Evolutionary conservation across 2,797 vertebrate species (phyloP).

Genomic region (Acanthurus tractus): DNA sequence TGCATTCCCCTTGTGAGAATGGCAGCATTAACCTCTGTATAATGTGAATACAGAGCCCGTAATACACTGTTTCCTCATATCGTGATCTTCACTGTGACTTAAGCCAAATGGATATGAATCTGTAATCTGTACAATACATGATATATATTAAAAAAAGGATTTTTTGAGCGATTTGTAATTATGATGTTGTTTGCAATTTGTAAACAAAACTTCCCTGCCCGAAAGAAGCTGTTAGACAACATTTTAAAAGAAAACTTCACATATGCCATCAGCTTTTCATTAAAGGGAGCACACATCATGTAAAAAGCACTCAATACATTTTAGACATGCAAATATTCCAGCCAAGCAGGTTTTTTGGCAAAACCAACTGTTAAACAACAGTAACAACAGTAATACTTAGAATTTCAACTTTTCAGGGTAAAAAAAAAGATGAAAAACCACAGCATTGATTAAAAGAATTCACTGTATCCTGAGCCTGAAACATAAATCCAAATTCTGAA

Average conservation of each 20-base stretch:
- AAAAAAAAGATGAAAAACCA: neutral
- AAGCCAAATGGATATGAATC: no score
- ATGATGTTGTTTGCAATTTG: neutral
- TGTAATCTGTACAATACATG: neutral
- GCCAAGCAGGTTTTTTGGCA: slow-evolving; percentile 2
- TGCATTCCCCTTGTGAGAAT: neutral
- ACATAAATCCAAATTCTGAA: neutral
- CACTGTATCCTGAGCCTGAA: neutral
- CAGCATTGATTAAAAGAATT: neutral
- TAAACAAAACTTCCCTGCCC: neutral
- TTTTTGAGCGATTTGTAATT: neutral
- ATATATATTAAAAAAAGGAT: neutral
- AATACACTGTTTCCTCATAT: neutral
- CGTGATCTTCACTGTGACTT: neutral
- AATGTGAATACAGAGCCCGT: neutral
- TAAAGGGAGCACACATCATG: neutral
- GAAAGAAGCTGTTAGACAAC: slow-evolving; percentile 3
- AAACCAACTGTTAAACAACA: neutral
- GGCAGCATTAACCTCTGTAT: neutral
- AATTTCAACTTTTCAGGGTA: neutral
- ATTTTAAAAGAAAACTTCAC: slow-evolving; percentile 8
- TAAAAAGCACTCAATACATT: slow-evolving; percentile 7
- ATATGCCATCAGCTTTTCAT: slow-evolving; percentile 11
- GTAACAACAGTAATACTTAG: neutral
- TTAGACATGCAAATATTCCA: slow-evolving; percentile 1